Base-by-base conservation (phyloP, 2,113 vertebrate genomes). In the Lamprotornis superbus region DNA sequence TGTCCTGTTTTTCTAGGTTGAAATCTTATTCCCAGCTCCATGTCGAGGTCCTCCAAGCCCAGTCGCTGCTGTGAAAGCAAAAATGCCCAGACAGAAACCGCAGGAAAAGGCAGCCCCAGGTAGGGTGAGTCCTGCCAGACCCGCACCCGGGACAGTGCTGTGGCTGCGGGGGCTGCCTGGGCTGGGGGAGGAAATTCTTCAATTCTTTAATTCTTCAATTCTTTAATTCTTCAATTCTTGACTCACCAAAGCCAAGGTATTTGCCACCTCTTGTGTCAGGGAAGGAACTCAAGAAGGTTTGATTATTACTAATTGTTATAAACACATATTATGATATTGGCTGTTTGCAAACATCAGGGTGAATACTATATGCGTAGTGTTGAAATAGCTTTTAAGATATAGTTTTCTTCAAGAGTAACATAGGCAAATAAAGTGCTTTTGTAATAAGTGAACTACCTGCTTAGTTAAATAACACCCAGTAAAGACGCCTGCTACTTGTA, bases 91-190 rank as follows among this genome's bases (percentile, higher is more conserved):
- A 35, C 20, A 13, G 33, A 71, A 90, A 30, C 4, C 5, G 11
- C 39, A 37, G 42, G 52, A 20, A 61, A 57, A 53, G 39, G 57
- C 47, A 70, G 27, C 14, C 57, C 12, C 16, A 5, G 71, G 23
- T 7, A 30, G 50, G 42, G 28, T 0, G 3, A 12, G 23, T 53
- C 20, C 57, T 23, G 59, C 27, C 74, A 31, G 44, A 5, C 11
- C 39, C 5, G 2, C 4, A 0, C 1, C 1, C 30, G 14, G 83
- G 25, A 47, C 79, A 39, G 47, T 0, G 12, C 47, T 17, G 23
- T 2, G 13, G 35, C 3, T 1, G 53, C 7, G 7, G 2, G n/a
- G 14, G 31, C 39, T 40, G 11, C 27, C 55, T 6, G 67, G 12
- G 35, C 50, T 50, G 46, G 24, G 35, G 28, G 33, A 63, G 22